Evolutionary conservation across 2,113 vertebrate genomes (phyloP), one percentile per base, ranked within the genome.

Genomic region (Plecturocebus donacophilus): DNA sequence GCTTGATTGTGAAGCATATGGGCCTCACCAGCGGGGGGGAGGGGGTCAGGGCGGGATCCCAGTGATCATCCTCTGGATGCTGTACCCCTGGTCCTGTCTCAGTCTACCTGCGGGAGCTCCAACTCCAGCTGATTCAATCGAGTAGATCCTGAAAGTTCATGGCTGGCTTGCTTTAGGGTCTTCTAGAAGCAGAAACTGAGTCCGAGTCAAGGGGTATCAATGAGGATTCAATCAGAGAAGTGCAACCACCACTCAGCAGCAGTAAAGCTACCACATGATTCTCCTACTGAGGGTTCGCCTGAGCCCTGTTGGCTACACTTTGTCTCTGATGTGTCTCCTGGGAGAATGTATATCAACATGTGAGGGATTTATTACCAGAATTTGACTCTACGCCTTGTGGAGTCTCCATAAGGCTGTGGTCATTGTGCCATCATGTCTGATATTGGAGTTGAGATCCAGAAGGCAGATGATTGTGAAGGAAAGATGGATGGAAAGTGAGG

Each of bases 1-100:
- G 93, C 40, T 85, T 66, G 81, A 86, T 89, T 52, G 61, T 86
- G 35, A 58, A 94, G 86, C 91, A 93, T 82, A 97, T 93, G 95
- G 96, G 71, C 45, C 23, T 79, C 61, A 54, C 49, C 66, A 95
- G 75, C 14, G 3, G 16, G 23, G 56, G n/a, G 81, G 40, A 52
- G 38, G 45, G n/a, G 89, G 75, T 95, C 56, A 90, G 77, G 85
- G 90, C 52, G 7, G 54, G n/a, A 92, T 42, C 70, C 94, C 20
- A 75, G 2, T 5, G 9, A 90, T 75, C 19, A 17, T 79, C 68
- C 54, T n/a, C 52, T 95, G 73, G 66, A 56, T 70, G 23, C 17
- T 17, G 3, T 91, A 38, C 20, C 85, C 5, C 0, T 80, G 70
- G 40, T 5, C 40, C 42, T 93, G 52, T 87, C 32, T 95, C 79